phyloP scores from a whole-genome alignment of 2,888 invertebrate genomes.

The Julus scanicus region DNA sequence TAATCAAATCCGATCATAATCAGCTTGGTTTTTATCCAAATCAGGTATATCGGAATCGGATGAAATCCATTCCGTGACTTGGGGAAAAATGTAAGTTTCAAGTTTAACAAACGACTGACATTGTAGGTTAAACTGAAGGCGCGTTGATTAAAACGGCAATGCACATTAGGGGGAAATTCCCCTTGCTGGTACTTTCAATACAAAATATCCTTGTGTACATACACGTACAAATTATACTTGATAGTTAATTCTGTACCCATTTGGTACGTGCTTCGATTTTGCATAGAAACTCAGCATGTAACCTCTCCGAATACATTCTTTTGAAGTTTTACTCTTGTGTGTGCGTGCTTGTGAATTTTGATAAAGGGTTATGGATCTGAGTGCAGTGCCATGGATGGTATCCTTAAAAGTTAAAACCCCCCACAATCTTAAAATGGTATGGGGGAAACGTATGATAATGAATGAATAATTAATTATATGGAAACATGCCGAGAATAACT shows the following conservation, averaged over 20 bases:
- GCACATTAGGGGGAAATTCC: not conserved
- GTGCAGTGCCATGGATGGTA: not conserved
- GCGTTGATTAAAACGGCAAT: no score
- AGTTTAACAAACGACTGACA: no score
- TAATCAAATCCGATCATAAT: no score
- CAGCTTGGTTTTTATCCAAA: no score
- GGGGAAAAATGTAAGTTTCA: no score
- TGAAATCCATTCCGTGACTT: no score
- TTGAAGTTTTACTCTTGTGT: not conserved
- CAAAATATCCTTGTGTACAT: not conserved
- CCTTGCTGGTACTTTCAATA: not conserved
- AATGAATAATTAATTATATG: constrained; percentile 42
- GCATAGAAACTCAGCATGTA: constrained; percentile 10
- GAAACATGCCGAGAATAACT: constrained; percentile 22
- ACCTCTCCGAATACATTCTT: not conserved
- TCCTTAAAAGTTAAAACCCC: not conserved
- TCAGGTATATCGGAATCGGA: no score
- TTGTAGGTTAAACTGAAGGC: no score
- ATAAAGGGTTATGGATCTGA: constrained; percentile 26
- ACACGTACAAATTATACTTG: not conserved
- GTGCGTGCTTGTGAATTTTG: constrained; percentile 24
- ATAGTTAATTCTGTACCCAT: constrained; percentile 1
- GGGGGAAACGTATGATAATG: constrained; percentile 31
- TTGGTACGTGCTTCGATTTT: not conserved
- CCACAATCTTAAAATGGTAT: not conserved